These are phyloP conservation scores for Trichonephila clavipes DNA, from an alignment of 1,140 invertebrate species.

Conservation along the genomic window DNA sequence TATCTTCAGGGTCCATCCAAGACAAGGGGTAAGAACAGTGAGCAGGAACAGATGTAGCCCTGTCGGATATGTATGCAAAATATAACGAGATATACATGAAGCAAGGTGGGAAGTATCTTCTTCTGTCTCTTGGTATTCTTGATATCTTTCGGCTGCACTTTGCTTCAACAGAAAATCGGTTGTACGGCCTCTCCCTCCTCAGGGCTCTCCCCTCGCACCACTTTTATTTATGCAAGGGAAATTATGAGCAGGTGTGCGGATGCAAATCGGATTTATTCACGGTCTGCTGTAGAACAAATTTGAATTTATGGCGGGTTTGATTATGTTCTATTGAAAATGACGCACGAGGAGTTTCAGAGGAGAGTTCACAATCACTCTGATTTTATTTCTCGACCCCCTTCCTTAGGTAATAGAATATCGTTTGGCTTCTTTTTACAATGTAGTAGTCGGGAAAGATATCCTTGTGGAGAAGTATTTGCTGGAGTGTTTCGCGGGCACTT, in stretches of 20 bases:
- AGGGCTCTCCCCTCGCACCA: neutral
- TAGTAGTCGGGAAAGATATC: neutral
- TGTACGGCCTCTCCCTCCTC: neutral
- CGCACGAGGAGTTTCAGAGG: conserved; percentile 30
- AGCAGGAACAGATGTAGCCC: conserved; percentile 67
- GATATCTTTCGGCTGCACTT: conserved; percentile 67
- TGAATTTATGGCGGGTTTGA: conserved; percentile 70
- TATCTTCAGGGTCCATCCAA: conserved; percentile 48
- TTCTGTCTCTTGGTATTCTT: conserved; percentile 44
- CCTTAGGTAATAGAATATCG: conserved; percentile 24
- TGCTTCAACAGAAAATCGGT: conserved; percentile 16
- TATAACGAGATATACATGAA: conserved; percentile 51
- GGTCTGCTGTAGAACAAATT: conserved; percentile 40
- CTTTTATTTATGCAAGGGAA: conserved; percentile 61
- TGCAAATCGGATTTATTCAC: conserved; percentile 67
- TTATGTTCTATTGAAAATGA: conserved; percentile 70
- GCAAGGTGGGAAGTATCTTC: conserved; percentile 62
- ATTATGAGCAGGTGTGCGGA: conserved; percentile 69
- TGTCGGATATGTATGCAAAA: conserved; percentile 61
- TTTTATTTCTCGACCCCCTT: conserved; percentile 26
- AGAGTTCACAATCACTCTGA: conserved; percentile 34
- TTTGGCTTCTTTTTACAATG: neutral
- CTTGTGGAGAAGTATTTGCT: conserved; percentile 6
- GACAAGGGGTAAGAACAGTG: conserved; percentile 42
- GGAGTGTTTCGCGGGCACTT: neutral